phyloP scores from a whole-genome alignment of 2,888 invertebrate genomes.

The Orchesella flavescens region DNA sequence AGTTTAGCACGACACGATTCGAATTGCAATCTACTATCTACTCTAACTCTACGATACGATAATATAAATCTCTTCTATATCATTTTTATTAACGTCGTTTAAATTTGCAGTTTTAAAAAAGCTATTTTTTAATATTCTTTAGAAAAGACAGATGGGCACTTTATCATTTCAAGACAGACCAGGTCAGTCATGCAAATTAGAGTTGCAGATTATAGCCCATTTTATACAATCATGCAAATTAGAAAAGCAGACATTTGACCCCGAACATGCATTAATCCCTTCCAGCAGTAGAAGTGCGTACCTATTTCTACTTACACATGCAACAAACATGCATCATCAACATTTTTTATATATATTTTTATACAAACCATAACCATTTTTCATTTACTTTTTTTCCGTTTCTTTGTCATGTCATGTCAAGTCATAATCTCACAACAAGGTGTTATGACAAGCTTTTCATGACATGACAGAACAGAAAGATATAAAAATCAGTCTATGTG shows the following conservation, averaged over 20 bases:
- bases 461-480: too few species aligned
- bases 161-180: slow-evolving; percentile 21
- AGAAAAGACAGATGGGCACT: slow-evolving; percentile 1
- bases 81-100: too few species aligned
- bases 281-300: background rate
- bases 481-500: too few species aligned
- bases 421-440: too few species aligned
- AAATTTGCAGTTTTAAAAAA: background rate
- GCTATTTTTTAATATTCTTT: background rate
- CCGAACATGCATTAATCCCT: slow-evolving; percentile 15
- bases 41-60: too few species aligned
- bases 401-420: background rate
- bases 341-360: background rate
- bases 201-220: slow-evolving; percentile 43
- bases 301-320: slow-evolving; percentile 7
- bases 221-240: slow-evolving; percentile 56
- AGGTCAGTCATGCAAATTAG: slow-evolving; percentile 47
- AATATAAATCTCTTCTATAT: background rate
- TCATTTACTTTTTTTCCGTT: background rate
- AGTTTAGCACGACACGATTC: background rate
- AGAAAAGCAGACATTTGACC: slow-evolving; percentile 51
- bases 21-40: too few species aligned
- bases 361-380: background rate
- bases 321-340: slow-evolving; percentile 34
- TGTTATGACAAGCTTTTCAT: too few species aligned